A percentile compares a stretch with the other conserved stretches of the same genome.
phyloP scores from a whole-genome alignment of 23 tunicate genomes.

The Styela plicata region DNA sequence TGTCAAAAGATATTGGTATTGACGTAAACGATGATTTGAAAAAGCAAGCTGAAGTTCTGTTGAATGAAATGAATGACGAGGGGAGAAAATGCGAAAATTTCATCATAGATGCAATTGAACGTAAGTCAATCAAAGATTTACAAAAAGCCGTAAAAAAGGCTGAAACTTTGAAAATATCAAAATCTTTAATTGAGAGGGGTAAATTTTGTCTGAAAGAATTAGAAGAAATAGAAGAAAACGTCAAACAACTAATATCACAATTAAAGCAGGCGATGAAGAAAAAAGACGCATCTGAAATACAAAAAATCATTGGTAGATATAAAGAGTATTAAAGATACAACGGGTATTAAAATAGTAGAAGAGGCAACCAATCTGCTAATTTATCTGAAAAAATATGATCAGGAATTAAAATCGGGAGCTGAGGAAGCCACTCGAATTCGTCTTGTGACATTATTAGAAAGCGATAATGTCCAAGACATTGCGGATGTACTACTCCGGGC shows the following conservation, averaged over 20 bases:
- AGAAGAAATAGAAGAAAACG: neutral
- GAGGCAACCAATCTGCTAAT: conserved; percentile 10
- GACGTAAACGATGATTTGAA: neutral
- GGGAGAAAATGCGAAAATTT: neutral
- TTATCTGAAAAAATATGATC: neutral
- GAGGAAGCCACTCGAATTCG: neutral
- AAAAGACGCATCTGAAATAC: neutral
- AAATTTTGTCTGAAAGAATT: neutral
- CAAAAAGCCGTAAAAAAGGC: neutral
- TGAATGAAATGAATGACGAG: neutral
- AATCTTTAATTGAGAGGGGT: neutral
- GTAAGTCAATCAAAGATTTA: neutral
- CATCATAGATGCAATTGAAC: neutral
- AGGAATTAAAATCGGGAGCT: neutral
- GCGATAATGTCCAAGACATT: conserved; percentile 4
- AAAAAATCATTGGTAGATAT: conserved; percentile 14
- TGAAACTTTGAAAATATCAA: neutral
- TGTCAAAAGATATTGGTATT: neutral
- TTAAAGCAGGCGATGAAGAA: conserved; percentile 14
- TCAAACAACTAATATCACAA: neutral
- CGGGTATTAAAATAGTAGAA: conserved; percentile 4
- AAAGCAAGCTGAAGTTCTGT: neutral
- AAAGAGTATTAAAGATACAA: neutral
- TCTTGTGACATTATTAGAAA: neutral
- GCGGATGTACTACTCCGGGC: conserved; percentile 25